phyloP scores from a whole-genome alignment of 1,140 invertebrate genomes.

The Drosophila equinoxialis region DNA sequence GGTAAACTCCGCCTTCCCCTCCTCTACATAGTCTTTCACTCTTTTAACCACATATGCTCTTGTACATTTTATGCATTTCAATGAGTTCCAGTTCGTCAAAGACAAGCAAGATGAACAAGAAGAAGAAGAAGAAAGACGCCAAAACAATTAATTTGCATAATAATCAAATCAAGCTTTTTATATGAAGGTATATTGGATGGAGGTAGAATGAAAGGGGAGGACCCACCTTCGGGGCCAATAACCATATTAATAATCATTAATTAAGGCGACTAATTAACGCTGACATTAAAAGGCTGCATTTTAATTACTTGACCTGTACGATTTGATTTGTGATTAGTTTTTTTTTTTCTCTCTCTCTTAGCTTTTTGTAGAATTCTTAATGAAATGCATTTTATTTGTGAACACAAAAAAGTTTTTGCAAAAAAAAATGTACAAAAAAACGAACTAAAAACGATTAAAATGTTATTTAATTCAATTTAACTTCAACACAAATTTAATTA shows the following conservation, averaged over 20 bases:
- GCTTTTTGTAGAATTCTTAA: slow-evolving; percentile 17
- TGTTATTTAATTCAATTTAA: slow-evolving; percentile 73
- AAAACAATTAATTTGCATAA: slow-evolving; percentile 77
- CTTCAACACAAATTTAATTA: slow-evolving; percentile 61
- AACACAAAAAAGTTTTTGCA: slow-evolving; percentile 23
- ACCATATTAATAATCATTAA: slow-evolving; percentile 82
- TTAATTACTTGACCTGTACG: slow-evolving; percentile 56
- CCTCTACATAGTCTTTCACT: slow-evolving; percentile 1
- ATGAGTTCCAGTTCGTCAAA: slow-evolving; percentile 79
- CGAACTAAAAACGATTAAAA: slow-evolving; percentile 52
- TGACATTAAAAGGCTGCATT: slow-evolving; percentile 79
- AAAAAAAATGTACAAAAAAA: neutral
- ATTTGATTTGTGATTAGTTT: slow-evolving; percentile 32
- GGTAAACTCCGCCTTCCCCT: neutral
- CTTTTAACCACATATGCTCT: slow-evolving; percentile 10
- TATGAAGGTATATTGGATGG: slow-evolving; percentile 1
- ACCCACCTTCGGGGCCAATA: slow-evolving; percentile 53
- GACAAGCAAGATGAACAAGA: slow-evolving; percentile 21
- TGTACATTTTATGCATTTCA: slow-evolving; percentile 69
- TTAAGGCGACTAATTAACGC: slow-evolving; percentile 79
- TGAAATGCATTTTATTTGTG: slow-evolving; percentile 59
- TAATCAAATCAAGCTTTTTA: slow-evolving; percentile 54
- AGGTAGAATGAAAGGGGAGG: neutral
- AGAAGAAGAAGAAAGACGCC: slow-evolving; percentile 23
- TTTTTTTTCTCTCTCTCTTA: neutral